Evolutionary conservation across 1,140 invertebrate species (phyloP).

Genomic region (Diorhabda elongata): DNA sequence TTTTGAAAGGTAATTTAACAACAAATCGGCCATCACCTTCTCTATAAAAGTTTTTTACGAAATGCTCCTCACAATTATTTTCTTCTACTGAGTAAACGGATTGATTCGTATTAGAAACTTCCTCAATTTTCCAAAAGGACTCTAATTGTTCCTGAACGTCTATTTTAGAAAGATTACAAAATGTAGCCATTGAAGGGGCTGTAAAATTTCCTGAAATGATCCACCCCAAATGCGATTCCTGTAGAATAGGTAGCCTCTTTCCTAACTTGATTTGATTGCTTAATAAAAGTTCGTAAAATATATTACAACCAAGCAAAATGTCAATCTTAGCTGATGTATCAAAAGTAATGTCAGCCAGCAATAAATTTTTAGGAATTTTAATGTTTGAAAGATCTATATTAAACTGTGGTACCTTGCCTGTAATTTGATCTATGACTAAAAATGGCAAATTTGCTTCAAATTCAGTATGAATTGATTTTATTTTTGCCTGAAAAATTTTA

Average conservation of each 20-base stretch:
- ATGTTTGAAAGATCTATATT: neutral
- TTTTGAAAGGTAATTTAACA: slow-evolving; percentile 13
- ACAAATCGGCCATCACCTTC: slow-evolving; percentile 14
- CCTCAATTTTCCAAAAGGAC: slow-evolving; percentile 4
- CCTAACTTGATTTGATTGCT: slow-evolving; percentile 13
- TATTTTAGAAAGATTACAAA: neutral
- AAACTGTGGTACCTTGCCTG: slow-evolving; percentile 18
- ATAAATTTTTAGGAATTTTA: slow-evolving; percentile 10
- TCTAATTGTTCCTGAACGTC: slow-evolving; percentile 9
- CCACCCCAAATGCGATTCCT: slow-evolving; percentile 22
- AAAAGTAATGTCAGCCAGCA: slow-evolving; percentile 17
- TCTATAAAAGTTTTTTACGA: slow-evolving; percentile 6
- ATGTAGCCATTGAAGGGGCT: neutral
- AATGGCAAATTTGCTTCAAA: slow-evolving; percentile 26
- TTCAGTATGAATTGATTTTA: slow-evolving; percentile 20
- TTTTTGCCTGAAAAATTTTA: neutral
- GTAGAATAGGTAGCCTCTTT: slow-evolving; percentile 13
- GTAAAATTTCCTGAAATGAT: slow-evolving; percentile 9
- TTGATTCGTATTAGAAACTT: neutral
- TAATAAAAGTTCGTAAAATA: slow-evolving; percentile 16
- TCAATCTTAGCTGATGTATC: slow-evolving; percentile 14
- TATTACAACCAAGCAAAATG: slow-evolving; percentile 11
- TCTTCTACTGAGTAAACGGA: neutral
- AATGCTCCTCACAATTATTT: slow-evolving; percentile 4
- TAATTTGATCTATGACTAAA: slow-evolving; percentile 21